Evolutionary conservation across 2,888 invertebrate species (phyloP).

Genomic region (Drosophila falleni): DNA sequence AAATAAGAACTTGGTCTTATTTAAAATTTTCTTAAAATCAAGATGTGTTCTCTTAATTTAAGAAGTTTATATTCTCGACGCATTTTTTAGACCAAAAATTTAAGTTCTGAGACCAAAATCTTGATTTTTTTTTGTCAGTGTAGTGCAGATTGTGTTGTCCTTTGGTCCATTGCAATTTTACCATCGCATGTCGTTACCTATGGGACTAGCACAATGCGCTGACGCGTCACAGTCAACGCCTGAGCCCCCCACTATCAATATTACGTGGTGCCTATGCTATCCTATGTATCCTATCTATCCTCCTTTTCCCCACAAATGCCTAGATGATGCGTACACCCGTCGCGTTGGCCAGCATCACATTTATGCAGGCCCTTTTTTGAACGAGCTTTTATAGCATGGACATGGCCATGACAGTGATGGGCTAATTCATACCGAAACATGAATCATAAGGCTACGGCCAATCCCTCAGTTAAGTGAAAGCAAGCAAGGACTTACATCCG

Average conservation of each 20-base stretch:
- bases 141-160: conserved; percentile 5
- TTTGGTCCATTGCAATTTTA: conserved; percentile 52
- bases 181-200: conserved; percentile 49
- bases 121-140: no score
- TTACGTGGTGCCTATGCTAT: conserved; percentile 43
- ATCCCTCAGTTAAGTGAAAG: conserved; percentile 33
- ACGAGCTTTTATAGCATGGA: conserved; percentile 55
- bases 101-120: no score
- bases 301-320: not conserved
- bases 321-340: conserved; percentile 5
- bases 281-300: no score
- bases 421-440: conserved; percentile 65
- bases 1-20: no score
- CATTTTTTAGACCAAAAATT: no score
- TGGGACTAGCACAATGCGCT: conserved; percentile 48
- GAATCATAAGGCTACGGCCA: conserved; percentile 14
- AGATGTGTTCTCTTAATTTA: no score
- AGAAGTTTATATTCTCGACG: no score
- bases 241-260: conserved; percentile 69
- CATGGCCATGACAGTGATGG: conserved; percentile 64
- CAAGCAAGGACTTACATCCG: conserved; percentile 11
- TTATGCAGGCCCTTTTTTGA: conserved; percentile 37
- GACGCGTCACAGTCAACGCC: conserved; percentile 64
- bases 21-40: no score
- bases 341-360: conserved; percentile 35